Conservation (phyloP, 2,888 invertebrate species). For the Drosophila prolongata region DNA sequence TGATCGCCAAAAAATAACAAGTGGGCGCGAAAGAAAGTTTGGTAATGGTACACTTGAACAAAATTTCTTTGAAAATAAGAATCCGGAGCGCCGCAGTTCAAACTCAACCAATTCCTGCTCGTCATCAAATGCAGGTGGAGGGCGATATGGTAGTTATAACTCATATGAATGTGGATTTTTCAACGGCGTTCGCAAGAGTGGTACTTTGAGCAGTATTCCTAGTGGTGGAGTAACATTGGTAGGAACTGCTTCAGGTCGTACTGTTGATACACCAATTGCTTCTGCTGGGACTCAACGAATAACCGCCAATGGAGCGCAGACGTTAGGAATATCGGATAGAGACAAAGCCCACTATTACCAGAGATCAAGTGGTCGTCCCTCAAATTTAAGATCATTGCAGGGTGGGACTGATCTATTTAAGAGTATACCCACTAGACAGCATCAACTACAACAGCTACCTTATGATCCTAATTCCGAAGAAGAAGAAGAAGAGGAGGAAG, state of each 20-base stretch:
- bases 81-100: constrained; percentile 81
- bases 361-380: constrained; percentile 22
- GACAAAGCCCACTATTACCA: constrained; percentile 47
- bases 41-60: constrained; percentile 64
- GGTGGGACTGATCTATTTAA: constrained; percentile 28
- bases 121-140: constrained; percentile 61
- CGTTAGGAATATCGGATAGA: constrained; percentile 46
- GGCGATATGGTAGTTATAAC: constrained; percentile 80
- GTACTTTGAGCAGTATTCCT: constrained; percentile 82
- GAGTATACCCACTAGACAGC: constrained; percentile 43
- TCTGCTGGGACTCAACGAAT: constrained; percentile 51
- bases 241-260: constrained; percentile 14
- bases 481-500: constrained; percentile 63
- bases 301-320: constrained; percentile 50
- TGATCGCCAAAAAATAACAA: constrained; percentile 47
- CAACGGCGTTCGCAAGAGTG: constrained; percentile 83
- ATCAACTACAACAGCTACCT: constrained; percentile 50
- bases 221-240: constrained; percentile 34
- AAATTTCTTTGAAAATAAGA: constrained; percentile 72
- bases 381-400: constrained; percentile 36
- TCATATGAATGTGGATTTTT: constrained; percentile 79
- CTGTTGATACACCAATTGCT: constrained; percentile 47
- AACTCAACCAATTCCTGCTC: constrained; percentile 83
- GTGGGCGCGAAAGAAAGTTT: constrained; percentile 52
- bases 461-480: constrained; percentile 74